Conservation (phyloP, 2,888 invertebrate genomes). For the Latrodectus hesperus region DNA sequence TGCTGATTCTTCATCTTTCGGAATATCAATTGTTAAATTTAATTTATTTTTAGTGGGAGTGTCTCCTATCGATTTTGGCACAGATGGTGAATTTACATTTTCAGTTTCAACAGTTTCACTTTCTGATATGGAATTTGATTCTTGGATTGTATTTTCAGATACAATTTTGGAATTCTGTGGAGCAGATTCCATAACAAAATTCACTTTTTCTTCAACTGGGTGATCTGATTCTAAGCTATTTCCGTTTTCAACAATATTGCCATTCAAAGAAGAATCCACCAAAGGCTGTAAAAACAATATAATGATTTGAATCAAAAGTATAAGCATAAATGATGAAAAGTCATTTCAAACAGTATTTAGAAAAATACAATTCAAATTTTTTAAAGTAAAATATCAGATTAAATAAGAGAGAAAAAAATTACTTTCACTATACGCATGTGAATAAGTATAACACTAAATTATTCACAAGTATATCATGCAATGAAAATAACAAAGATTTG, state of each 20-base stretch:
- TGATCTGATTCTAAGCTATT: conserved; percentile 45
- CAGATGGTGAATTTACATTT: not conserved
- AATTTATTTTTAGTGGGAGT: conserved; percentile 56
- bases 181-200: not conserved
- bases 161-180: conserved; percentile 16
- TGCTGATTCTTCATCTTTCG: conserved; percentile 43
- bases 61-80: conserved; percentile 12
- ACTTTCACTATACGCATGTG: too few species aligned
- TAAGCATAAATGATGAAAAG: too few species aligned
- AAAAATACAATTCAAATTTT: too few species aligned
- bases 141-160: conserved; percentile 8
- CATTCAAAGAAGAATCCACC: conserved; percentile 14
- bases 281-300: not conserved
- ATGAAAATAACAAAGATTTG: too few species aligned
- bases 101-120: not conserved
- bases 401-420: too few species aligned
- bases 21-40: conserved; percentile 59
- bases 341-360: too few species aligned
- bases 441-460: too few species aligned
- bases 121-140: not conserved
- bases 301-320: too few species aligned
- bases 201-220: conserved; percentile 8
- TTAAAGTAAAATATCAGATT: too few species aligned
- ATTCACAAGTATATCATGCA: too few species aligned
- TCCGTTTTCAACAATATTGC: conserved; percentile 28